phyloP scores from a whole-genome alignment of 2,113 vertebrate species.

The Oryzias woworae region DNA sequence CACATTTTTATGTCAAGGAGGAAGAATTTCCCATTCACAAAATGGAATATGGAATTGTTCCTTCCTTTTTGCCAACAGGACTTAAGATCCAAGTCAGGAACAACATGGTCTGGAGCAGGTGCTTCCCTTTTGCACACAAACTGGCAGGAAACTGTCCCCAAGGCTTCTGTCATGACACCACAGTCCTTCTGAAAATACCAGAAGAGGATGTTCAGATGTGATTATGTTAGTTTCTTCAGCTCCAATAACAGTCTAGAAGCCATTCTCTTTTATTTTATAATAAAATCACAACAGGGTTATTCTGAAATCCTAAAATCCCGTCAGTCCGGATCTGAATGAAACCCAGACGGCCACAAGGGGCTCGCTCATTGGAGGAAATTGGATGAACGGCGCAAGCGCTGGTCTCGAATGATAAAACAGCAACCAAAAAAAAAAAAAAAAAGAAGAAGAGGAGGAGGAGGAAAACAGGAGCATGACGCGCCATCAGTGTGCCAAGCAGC shows the following conservation, averaged over 20 bases:
- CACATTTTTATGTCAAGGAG: neutral
- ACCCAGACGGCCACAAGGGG: constrained; percentile 11
- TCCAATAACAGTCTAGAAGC: neutral
- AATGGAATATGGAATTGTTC: constrained; percentile 22
- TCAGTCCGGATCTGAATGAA: constrained; percentile 40
- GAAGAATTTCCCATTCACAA: constrained; percentile 13
- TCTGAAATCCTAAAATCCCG: neutral
- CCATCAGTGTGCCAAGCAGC: constrained; percentile 15
- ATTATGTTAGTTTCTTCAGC: no score
- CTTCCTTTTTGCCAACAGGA: constrained; percentile 23
- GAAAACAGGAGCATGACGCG: constrained; percentile 5
- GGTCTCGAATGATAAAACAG: constrained; percentile 57
- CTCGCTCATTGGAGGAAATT: constrained; percentile 60
- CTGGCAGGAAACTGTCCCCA: constrained; percentile 46
- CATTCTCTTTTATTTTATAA: neutral
- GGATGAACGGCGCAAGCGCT: constrained; percentile 52
- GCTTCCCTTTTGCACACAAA: constrained; percentile 54
- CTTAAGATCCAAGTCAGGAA: constrained; percentile 28
- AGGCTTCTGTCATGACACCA: constrained; percentile 15
- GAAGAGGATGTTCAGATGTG: neutral
- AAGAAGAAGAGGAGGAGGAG: constrained; percentile 2
- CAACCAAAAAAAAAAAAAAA: neutral
- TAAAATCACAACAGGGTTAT: neutral
- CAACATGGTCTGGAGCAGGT: constrained; percentile 56
- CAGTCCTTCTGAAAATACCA: constrained; percentile 37